Percentiles rank a stretch among this genome's conserved stretches.
phyloP scores from a whole-genome alignment of 2,797 vertebrate species.

The Gallinago nigripennis region DNA sequence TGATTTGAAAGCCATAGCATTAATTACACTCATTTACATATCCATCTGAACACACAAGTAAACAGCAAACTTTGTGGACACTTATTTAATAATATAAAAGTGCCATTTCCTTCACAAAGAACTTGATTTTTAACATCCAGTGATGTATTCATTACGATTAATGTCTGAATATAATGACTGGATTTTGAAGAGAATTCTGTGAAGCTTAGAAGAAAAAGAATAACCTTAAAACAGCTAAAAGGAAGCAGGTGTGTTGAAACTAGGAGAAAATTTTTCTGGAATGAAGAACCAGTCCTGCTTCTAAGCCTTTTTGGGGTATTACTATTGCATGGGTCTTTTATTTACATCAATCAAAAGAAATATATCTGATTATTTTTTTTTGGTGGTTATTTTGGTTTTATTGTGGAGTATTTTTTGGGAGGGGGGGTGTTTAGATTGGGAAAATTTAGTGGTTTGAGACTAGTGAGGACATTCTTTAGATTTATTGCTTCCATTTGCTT shows the following conservation, averaged over 20 bases:
- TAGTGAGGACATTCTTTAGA: neutral
- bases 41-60: slow-evolving; percentile 70
- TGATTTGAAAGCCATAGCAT: slow-evolving; percentile 78
- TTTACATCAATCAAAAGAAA: neutral
- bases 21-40: slow-evolving; percentile 81
- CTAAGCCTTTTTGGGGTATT: neutral
- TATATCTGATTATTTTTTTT: neutral
- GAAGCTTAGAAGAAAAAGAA: slow-evolving; percentile 51
- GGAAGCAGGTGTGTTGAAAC: slow-evolving; percentile 63
- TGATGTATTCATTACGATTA: slow-evolving; percentile 66
- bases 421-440: neutral
- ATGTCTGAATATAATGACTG: slow-evolving; percentile 62
- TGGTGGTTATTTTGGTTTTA: neutral
- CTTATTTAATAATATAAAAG: slow-evolving; percentile 69
- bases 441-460: neutral
- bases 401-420: neutral
- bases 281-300: neutral
- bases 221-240: slow-evolving; percentile 63
- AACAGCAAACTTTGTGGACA: slow-evolving; percentile 68
- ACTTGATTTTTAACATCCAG: slow-evolving; percentile 69
- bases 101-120: slow-evolving; percentile 73
- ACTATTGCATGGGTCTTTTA: neutral
- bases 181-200: slow-evolving; percentile 65
- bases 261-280: slow-evolving; percentile 16
- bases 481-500: neutral